These are phyloP conservation scores for Enteromius trimaculatus DNA, from an alignment of 2,797 vertebrate genomes.

Conservation along the genomic window DNA sequence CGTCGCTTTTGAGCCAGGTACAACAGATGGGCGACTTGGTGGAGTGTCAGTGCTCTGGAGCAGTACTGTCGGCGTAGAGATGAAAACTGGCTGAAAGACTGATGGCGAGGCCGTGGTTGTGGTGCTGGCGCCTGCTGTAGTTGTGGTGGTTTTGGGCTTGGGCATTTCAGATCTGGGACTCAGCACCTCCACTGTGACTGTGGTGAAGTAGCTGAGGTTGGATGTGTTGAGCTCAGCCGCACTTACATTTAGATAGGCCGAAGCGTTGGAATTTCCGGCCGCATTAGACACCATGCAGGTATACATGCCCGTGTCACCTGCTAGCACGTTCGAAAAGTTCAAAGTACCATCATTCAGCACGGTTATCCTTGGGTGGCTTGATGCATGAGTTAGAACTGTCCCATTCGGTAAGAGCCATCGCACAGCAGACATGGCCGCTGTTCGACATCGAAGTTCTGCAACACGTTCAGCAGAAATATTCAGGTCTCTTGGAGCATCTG, in stretches of 20 bases:
- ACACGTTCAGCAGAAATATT: slow-evolving; percentile 95
- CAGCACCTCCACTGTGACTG: slow-evolving; percentile 93
- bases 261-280: slow-evolving; percentile 95
- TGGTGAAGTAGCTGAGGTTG: slow-evolving; percentile 97
- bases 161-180: slow-evolving; percentile 88
- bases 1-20: slow-evolving; percentile 79
- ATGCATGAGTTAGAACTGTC: slow-evolving; percentile 92
- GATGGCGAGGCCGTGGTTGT: slow-evolving; percentile 90
- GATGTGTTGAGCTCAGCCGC: slow-evolving; percentile 96
- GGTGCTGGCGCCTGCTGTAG: slow-evolving; percentile 67
- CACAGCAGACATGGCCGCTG: slow-evolving; percentile 92
- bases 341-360: slow-evolving; percentile 94
- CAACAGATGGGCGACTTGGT: slow-evolving; percentile 72
- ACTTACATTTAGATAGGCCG: slow-evolving; percentile 97
- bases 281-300: slow-evolving; percentile 98
- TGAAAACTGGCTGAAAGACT: slow-evolving; percentile 93
- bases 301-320: slow-evolving; percentile 92
- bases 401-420: slow-evolving; percentile 94
- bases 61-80: slow-evolving; percentile 94
- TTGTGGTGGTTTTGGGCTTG: slow-evolving; percentile 86
- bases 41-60: slow-evolving; percentile 85
- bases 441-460: slow-evolving; percentile 91
- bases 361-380: slow-evolving; percentile 87
- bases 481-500: slow-evolving; percentile 91
- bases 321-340: slow-evolving; percentile 93